Evolutionary conservation across 2,888 invertebrate species (phyloP).

Genomic region (Pseudococcus jackbeardsleyi): DNA sequence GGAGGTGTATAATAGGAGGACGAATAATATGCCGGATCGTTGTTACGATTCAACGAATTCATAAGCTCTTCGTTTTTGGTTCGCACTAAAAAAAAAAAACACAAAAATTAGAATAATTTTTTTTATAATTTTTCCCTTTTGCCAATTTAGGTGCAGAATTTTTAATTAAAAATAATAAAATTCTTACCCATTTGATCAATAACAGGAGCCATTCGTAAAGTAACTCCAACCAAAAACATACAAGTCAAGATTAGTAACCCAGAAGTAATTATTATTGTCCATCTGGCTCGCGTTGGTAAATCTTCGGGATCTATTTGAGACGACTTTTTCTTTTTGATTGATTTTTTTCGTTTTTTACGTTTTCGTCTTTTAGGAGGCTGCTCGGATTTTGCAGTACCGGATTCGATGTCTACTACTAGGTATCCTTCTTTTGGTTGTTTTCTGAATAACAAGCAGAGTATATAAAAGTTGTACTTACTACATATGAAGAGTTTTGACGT

Average conservation of each 20-base stretch:
- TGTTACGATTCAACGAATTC: slow-evolving; percentile 75
- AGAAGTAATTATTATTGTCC: slow-evolving; percentile 93
- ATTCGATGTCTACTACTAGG: slow-evolving; percentile 49
- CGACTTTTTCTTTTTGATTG: slow-evolving; percentile 68
- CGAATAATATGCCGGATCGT: slow-evolving; percentile 47
- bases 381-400: slow-evolving; percentile 16
- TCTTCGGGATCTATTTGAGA: slow-evolving; percentile 79
- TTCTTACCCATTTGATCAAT: slow-evolving; percentile 95
- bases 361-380: slow-evolving; percentile 51
- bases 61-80: slow-evolving; percentile 90
- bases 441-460: not conserved
- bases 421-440: slow-evolving; percentile 45
- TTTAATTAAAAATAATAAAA: not conserved
- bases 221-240: slow-evolving; percentile 90
- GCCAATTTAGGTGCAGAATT: not conserved
- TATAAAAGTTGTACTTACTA: too few relatives aligned
- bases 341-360: slow-evolving; percentile 67
- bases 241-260: slow-evolving; percentile 89
- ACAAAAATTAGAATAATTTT: not conserved
- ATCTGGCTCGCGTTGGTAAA: slow-evolving; percentile 85
- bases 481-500: not conserved
- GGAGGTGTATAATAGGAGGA: slow-evolving; percentile 31
- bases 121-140: too few relatives aligned
- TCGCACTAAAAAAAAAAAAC: slow-evolving; percentile 77
- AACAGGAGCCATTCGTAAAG: slow-evolving; percentile 92